A percentile compares a stretch with the other conserved stretches of the same genome.
Conservation (phyloP, 2,113 vertebrate genomes). For the Mustelus asterias region DNA sequence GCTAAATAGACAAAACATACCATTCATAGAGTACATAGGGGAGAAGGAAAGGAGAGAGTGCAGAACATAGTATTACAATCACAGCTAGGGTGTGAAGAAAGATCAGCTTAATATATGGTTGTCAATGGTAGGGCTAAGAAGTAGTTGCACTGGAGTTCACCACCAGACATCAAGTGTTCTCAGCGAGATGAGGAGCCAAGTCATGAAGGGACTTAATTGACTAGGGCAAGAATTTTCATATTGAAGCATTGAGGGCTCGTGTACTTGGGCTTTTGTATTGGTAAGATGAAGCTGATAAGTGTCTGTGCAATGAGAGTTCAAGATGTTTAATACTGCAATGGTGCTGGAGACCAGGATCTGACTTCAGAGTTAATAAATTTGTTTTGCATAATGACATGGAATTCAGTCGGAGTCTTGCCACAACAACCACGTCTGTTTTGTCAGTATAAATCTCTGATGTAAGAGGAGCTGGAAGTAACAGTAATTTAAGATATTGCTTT, state of each 20-base stretch:
- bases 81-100: too few relatives aligned
- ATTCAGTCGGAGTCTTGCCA: conserved; percentile 3
- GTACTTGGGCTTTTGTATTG: background rate
- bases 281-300: background rate
- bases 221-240: background rate
- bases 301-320: background rate
- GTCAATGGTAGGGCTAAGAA: background rate
- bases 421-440: background rate
- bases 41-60: too few relatives aligned
- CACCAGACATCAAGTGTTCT: too few relatives aligned
- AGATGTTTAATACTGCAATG: background rate
- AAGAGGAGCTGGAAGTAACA: background rate
- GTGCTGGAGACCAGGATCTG: background rate
- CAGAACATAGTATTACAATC: too few relatives aligned
- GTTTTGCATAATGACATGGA: background rate
- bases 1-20: too few relatives aligned
- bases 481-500: background rate
- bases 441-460: background rate
- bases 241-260: background rate
- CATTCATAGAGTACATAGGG: too few relatives aligned
- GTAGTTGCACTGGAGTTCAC: background rate
- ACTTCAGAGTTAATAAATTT: background rate
- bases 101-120: background rate
- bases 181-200: background rate
- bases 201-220: background rate